Conservation (phyloP, 2,888 invertebrate species). For the Adela reaumurella region DNA sequence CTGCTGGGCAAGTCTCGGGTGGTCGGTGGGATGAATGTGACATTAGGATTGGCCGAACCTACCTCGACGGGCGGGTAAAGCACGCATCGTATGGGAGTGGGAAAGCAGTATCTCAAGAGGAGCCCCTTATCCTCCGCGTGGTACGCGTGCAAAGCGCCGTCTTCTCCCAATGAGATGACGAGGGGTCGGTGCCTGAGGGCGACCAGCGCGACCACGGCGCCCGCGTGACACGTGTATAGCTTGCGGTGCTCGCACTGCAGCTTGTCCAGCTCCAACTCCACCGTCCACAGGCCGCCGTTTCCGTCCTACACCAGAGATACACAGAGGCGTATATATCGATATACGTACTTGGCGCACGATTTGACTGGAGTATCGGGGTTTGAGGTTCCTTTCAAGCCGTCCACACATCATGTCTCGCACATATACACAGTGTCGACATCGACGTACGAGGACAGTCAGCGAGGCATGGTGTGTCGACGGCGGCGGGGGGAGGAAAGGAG, state of each 20-base stretch:
- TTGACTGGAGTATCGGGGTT: no score
- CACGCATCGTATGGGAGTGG: constrained; percentile 52
- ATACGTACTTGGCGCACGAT: no score
- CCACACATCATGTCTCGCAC: no score
- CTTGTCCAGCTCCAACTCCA: constrained; percentile 44
- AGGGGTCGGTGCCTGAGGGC: constrained; percentile 67
- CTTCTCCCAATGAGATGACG: constrained; percentile 68
- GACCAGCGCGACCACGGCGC: constrained; percentile 65
- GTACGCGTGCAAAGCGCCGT: constrained; percentile 71
- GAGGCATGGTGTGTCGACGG: no score
- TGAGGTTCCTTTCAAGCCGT: no score
- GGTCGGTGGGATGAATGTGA: no score
- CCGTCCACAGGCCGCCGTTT: constrained; percentile 69
- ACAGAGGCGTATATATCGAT: no score
- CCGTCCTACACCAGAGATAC: constrained; percentile 65
- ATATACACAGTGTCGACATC: no score
- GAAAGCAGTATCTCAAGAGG: constrained; percentile 55
- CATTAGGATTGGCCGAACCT: no score
- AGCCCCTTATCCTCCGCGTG: constrained; percentile 60
- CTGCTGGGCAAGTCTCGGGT: not conserved
- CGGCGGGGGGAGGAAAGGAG: no score
- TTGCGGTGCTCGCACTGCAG: constrained; percentile 35
- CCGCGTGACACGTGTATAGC: constrained; percentile 71
- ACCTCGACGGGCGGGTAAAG: constrained; percentile 72
- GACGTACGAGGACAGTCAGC: no score